Conservation (phyloP, 2,888 invertebrate genomes). For the Aelia acuminata region DNA sequence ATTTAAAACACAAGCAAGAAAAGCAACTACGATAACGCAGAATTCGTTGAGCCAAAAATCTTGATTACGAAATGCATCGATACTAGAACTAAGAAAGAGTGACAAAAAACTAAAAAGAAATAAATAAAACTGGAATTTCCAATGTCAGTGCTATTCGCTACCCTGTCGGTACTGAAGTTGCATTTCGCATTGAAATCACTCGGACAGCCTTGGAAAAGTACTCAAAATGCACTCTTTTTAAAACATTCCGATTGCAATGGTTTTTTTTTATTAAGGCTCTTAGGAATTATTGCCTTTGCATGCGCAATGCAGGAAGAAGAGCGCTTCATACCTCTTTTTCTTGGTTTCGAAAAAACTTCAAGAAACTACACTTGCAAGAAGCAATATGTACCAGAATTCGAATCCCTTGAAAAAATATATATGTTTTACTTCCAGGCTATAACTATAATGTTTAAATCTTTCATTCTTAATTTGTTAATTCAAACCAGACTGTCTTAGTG, state of each 20-base stretch:
- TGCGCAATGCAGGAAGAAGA: not conserved
- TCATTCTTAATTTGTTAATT: too few species aligned
- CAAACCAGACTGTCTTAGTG: too few species aligned
- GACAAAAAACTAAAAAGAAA: not conserved
- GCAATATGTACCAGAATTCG: not conserved
- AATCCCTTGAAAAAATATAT: too few species aligned
- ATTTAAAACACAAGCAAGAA: too few species aligned
- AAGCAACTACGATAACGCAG: too few species aligned
- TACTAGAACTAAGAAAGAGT: too few species aligned
- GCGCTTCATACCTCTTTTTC: too few species aligned
- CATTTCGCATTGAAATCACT: constrained; percentile 14
- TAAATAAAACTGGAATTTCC: not conserved
- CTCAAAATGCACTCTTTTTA: not conserved
- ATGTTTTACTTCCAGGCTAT: too few species aligned
- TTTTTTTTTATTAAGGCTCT: not conserved
- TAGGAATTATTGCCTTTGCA: not conserved
- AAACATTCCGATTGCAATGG: not conserved
- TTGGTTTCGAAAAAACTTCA: too few species aligned
- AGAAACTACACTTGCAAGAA: not conserved
- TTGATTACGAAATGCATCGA: too few species aligned
- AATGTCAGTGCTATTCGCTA: not conserved
- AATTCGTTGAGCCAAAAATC: too few species aligned
- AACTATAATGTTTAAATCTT: too few species aligned
- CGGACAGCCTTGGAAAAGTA: not conserved
- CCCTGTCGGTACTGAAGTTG: not conserved